Evolutionary conservation across 1,140 invertebrate species (phyloP), one percentile per base, ranked within the genome.

Genomic region (Harpegnathos saltator): DNA sequence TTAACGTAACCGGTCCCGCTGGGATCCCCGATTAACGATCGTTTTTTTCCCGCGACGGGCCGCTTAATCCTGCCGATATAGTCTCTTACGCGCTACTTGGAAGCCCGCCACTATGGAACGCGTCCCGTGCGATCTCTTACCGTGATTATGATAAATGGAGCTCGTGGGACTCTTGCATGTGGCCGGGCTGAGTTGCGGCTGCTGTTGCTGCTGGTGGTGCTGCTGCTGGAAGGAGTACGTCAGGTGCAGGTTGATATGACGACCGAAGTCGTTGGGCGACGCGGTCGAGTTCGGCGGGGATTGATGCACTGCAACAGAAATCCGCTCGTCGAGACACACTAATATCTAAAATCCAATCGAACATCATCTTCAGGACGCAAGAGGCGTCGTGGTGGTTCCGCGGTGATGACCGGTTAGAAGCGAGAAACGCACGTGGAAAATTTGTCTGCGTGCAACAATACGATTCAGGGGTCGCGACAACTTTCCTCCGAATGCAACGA

Each of bases 241-340:
- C 86, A 97, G 95, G 93, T 97, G 97, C 68, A 97, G 95, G 93
- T 97, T 97, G 94, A 97, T 97, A 91, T 97, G 97, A 88, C 97
- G 95, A 65, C 97, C 96, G 94, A 97, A 97, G 89, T 93, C 91
- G 26, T 86, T 91, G 12, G 91, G 80, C 54, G 91, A 90, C 24
- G 88, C 29, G 19, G 90, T 88, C 3, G 91, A 91, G 86, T 90
- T 92, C 29, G 92, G 87, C 3, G 91, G 83, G 15, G 91, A 92
- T 78, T 92, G 92, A 71, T 93, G 92, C 58, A 91, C 92, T 93
- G 82, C 14, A 89, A 90, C 22, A 38, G 66, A 12, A 33, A 71
- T n/a, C n/a, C n/a, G n/a, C n/a, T n/a, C n/a, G n/a, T n/a, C n/a
- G n/a, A n/a, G n/a, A n/a, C n/a, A n/a, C n/a, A n/a, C n/a, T n/a